Conservation (phyloP, 2,797 vertebrate genomes). For the Alosa sapidissima region DNA sequence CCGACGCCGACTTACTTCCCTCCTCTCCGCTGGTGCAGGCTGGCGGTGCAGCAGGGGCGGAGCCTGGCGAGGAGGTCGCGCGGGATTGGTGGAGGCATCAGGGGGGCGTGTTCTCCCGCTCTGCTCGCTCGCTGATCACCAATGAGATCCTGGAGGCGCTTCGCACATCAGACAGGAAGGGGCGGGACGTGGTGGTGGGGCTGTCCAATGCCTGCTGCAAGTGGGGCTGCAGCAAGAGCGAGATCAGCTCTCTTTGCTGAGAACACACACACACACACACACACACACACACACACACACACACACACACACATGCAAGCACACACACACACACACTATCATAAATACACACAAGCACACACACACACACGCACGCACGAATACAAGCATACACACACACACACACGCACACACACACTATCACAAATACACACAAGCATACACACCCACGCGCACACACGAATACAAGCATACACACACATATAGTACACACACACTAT, state of each 20-base stretch:
- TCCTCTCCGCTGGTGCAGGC: background rate
- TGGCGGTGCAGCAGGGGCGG: background rate
- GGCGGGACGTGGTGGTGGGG: slow-evolving; percentile 77
- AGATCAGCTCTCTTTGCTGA: slow-evolving; percentile 87
- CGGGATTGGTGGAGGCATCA: slow-evolving; percentile 26
- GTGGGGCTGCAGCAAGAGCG: slow-evolving; percentile 85
- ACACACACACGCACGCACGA: background rate
- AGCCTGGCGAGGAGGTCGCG: background rate
- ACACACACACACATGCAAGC: background rate
- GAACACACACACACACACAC: slow-evolving; percentile 4
- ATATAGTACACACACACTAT: background rate
- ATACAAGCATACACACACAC: background rate
- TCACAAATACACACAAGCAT: background rate
- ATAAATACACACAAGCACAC: background rate
- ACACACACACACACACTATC: background rate
- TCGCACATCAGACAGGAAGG: slow-evolving; percentile 72
- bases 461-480: background rate
- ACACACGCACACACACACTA: background rate
- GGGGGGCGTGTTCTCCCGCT: slow-evolving; percentile 56
- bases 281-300: background rate
- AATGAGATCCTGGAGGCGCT: slow-evolving; percentile 76
- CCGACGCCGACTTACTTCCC: background rate
- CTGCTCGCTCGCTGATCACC: slow-evolving; percentile 68
- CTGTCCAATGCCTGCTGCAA: slow-evolving; percentile 85
- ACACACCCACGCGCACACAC: background rate